Base-by-base conservation (phyloP, 37 sponge, comb jelly and placozoan species). In the Tethya wilhelma region DNA sequence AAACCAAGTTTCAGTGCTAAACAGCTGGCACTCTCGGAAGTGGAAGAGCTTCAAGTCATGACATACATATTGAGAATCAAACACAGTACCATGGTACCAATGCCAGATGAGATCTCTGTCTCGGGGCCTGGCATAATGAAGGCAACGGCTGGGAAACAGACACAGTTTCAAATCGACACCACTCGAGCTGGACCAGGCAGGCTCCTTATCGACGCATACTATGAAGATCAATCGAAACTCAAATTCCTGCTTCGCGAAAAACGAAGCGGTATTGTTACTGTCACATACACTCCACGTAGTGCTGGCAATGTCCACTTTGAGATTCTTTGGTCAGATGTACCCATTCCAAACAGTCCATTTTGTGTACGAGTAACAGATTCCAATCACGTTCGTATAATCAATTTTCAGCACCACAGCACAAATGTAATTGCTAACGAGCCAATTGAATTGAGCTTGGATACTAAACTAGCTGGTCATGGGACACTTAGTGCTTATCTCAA, bases 31-130 rank as follows among this genome's bases (percentile, higher is more conserved):
- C 56, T 39, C 39, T 79, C 75, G 0, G 39, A 74, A 36, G 80
- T 93, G 2, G 94, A 93, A 12, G 94, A 93, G 70, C 67, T 93
- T 55, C 49, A 79, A 40, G 79, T 93, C 42, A 82, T 86, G 77
- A 79, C 94, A 9, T 73, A 64, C 59, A 58, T 89, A 28, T 29
- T 67, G 0, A 20, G 64, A 23, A 78, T 93, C 26, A 69, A 82
- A 69, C 53, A 67, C 36, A 74, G 82, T 2, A n/a, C 44, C 64
- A 65, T 93, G 33, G 45, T 53, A 19, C 42, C 90, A 26, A 69
- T 86, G 1, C 90, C 94, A 1, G 90, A 82, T 30, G 74, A 84
- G 49, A 66, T 89, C 3, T 62, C 17, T n/a, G 79, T 81, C 34
- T 71, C 71, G 4, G 94, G 94, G 20, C 77, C 73, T 22, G 93